These are phyloP conservation scores for Yponomeuta plumbellus DNA, from an alignment of 2,888 invertebrate genomes.

Conservation along the genomic window DNA sequence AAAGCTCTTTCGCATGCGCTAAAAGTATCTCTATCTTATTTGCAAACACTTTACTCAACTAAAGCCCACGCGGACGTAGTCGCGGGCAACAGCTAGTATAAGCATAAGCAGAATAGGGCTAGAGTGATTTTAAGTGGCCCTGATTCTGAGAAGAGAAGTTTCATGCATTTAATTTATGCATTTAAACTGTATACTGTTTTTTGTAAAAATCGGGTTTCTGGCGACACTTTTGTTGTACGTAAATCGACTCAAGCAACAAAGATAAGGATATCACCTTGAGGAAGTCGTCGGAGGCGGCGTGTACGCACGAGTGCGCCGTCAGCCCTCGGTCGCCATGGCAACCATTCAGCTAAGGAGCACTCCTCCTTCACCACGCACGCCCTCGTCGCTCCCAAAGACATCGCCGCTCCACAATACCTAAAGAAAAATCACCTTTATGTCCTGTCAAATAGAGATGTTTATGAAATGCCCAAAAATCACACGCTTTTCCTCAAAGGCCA, in stretches of 20 bases:
- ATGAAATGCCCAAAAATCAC: background rate
- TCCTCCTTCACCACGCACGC: constrained; percentile 74
- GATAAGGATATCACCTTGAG: constrained; percentile 48
- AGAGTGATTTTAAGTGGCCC: no score
- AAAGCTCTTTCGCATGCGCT: no score
- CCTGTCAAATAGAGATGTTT: background rate
- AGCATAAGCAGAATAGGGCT: no score
- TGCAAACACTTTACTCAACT: no score
- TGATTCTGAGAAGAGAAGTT: no score
- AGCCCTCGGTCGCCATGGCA: constrained; percentile 73
- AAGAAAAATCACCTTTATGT: background rate
- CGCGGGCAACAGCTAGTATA: no score
- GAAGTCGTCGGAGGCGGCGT: constrained; percentile 54
- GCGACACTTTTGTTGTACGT: background rate
- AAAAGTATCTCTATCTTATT: no score
- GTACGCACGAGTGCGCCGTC: constrained; percentile 70
- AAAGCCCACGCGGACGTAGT: no score
- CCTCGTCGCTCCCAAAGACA: constrained; percentile 52
- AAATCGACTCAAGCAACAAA: background rate
- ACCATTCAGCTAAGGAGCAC: constrained; percentile 76
- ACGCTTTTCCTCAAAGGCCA: background rate
- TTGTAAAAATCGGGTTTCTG: no score
- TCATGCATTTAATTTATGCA: no score
- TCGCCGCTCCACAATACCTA: constrained; percentile 51
- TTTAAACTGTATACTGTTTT: no score